A percentile compares a stretch with the other conserved stretches of the same genome.
Evolutionary conservation across 2,888 invertebrate species (phyloP).

Genomic region (Yponomeuta malinellus): DNA sequence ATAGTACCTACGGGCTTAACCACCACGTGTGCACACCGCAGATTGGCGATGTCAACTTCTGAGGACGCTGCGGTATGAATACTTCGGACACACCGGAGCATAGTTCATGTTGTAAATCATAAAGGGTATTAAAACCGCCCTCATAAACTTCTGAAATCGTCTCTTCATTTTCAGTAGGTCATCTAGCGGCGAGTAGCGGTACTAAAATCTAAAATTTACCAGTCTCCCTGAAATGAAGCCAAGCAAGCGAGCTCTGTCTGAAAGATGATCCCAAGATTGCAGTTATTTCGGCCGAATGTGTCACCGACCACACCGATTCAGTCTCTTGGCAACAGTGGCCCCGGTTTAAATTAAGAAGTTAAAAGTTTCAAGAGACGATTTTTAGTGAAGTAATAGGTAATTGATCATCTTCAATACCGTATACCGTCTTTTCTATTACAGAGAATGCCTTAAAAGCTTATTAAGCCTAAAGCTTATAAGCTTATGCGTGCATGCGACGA

Average conservation of each 20-base stretch:
- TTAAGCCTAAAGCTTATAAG: too few relatives aligned
- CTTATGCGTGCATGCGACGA: too few relatives aligned
- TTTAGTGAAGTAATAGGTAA: neutral
- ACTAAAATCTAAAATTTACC: conserved; percentile 26
- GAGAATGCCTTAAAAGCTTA: too few relatives aligned
- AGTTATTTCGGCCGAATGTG: conserved; percentile 58
- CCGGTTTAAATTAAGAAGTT: conserved; percentile 53
- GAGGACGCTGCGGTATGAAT: too few relatives aligned
- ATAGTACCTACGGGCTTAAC: too few relatives aligned
- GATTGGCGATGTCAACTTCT: too few relatives aligned
- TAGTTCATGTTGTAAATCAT: too few relatives aligned
- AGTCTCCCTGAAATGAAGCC: conserved; percentile 27
- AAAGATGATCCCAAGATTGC: conserved; percentile 33
- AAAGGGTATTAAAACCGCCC: too few relatives aligned
- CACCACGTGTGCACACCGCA: too few relatives aligned
- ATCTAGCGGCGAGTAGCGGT: conserved; percentile 55
- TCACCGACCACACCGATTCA: conserved; percentile 31
- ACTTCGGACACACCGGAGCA: too few relatives aligned
- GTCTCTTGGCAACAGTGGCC: conserved; percentile 55
- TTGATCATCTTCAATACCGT: neutral
- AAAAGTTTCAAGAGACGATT: conserved; percentile 20
- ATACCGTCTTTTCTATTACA: neutral
- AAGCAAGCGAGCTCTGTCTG: conserved; percentile 23
- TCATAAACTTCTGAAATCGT: too few relatives aligned
- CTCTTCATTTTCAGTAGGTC: conserved; percentile 20